phyloP scores from a whole-genome alignment of 2,888 invertebrate genomes.

The Pyrochroa serraticornis region DNA sequence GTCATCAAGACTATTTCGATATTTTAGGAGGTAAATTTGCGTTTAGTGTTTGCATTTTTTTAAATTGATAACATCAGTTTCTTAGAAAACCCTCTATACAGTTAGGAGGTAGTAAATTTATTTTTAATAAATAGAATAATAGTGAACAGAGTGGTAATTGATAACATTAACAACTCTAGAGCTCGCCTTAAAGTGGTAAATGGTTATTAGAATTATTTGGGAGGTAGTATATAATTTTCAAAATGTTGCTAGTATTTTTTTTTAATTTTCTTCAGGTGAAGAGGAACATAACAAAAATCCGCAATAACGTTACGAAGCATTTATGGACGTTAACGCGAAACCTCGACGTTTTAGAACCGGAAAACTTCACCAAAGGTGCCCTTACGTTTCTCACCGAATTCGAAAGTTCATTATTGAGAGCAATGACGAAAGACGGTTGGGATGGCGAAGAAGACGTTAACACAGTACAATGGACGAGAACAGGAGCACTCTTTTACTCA shows the following conservation, averaged over 20 bases:
- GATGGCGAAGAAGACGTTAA: slow-evolving; percentile 71
- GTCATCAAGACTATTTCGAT: too few species aligned
- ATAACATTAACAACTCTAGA: too few species aligned
- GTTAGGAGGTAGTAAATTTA: too few species aligned
- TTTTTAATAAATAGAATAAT: too few species aligned
- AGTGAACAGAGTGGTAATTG: too few species aligned
- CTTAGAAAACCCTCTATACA: too few species aligned
- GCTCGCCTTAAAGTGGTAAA: neutral
- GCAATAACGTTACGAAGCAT: slow-evolving; percentile 76
- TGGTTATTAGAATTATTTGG: neutral
- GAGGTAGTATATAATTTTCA: neutral
- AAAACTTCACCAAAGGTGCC: slow-evolving; percentile 81
- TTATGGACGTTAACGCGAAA: slow-evolving; percentile 76
- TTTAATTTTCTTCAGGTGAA: slow-evolving; percentile 67
- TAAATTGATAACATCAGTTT: too few species aligned
- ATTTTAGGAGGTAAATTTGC: too few species aligned
- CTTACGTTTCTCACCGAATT: slow-evolving; percentile 64
- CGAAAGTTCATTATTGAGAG: slow-evolving; percentile 75
- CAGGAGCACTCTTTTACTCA: slow-evolving; percentile 91
- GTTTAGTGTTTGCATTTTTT: too few species aligned
- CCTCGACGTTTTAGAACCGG: slow-evolving; percentile 70
- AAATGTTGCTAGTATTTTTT: neutral
- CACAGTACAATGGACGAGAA: slow-evolving; percentile 80
- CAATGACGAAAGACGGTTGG: slow-evolving; percentile 90
- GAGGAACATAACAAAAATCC: slow-evolving; percentile 72